Conservation (phyloP, 2,797 vertebrate genomes). For the Scleropages formosus region DNA sequence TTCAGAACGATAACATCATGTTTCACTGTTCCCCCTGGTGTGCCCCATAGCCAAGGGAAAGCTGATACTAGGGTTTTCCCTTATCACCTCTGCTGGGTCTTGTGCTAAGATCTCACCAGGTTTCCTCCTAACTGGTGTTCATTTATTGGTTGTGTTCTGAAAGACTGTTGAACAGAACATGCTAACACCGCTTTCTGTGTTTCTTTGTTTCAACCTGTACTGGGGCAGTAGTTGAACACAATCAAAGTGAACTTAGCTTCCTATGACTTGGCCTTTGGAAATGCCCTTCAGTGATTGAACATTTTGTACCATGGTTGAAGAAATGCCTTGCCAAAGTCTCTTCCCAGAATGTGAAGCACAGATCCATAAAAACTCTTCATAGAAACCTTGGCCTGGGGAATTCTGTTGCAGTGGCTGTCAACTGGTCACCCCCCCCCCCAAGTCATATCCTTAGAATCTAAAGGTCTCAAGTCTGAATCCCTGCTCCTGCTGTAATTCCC, state of each 20-base stretch:
- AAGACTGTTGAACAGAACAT: conserved; percentile 9
- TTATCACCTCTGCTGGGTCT: conserved; percentile 20
- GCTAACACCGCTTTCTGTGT: background rate
- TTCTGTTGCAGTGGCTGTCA: background rate
- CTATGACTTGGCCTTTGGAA: background rate
- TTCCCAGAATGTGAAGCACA: background rate
- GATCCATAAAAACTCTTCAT: background rate
- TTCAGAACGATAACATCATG: conserved; percentile 55
- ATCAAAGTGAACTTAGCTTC: background rate
- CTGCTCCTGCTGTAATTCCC: too few species aligned
- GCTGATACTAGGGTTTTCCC: conserved; percentile 47
- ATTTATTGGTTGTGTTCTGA: background rate
- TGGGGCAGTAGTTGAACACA: background rate
- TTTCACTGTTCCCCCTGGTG: conserved; percentile 42
- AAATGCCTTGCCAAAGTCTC: background rate
- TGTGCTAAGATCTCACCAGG: conserved; percentile 29
- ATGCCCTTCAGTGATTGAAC: background rate
- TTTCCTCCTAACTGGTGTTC: conserved; percentile 28
- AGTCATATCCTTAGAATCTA: too few species aligned
- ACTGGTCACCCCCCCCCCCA: too few species aligned
- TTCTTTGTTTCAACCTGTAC: background rate
- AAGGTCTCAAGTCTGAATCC: too few species aligned
- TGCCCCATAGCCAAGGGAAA: conserved; percentile 33
- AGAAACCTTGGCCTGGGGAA: background rate
- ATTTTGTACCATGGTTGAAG: background rate